phyloP scores from a whole-genome alignment of 2,888 invertebrate genomes.

The Napeogenes sylphis region DNA sequence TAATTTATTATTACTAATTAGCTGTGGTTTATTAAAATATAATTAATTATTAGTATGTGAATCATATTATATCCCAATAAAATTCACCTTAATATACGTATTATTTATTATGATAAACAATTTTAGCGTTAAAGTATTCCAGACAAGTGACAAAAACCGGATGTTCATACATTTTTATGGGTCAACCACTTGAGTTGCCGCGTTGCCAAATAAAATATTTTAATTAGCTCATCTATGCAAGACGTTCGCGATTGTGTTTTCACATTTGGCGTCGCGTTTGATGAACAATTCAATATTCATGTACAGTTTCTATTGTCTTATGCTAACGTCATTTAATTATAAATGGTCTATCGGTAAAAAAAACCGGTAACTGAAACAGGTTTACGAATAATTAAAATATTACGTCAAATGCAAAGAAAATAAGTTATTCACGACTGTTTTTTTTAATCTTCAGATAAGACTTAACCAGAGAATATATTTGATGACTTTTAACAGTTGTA shows the following conservation, averaged over 20 bases:
- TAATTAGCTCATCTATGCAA: slow-evolving; percentile 27
- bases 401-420: neutral
- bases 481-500: too few species aligned
- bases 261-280: slow-evolving; percentile 4
- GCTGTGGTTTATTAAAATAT: too few species aligned
- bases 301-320: too few species aligned
- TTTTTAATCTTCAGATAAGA: too few species aligned
- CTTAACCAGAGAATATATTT: too few species aligned
- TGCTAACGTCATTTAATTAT: neutral
- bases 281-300: slow-evolving; percentile 5
- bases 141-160: slow-evolving; percentile 28
- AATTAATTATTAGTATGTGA: too few species aligned
- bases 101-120: neutral
- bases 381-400: neutral
- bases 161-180: slow-evolving; percentile 30
- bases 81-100: too few species aligned
- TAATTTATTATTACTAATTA: too few species aligned
- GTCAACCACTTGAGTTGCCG: slow-evolving; percentile 24
- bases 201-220: slow-evolving; percentile 30
- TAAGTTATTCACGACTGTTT: too few species aligned
- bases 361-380: neutral
- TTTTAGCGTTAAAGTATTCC: slow-evolving; percentile 12
- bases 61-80: too few species aligned
- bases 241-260: slow-evolving; percentile 19
- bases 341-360: too few species aligned